Evolutionary conservation across 2,888 invertebrate genomes (phyloP).

Genomic region (Hemicrepidius hirtus): DNA sequence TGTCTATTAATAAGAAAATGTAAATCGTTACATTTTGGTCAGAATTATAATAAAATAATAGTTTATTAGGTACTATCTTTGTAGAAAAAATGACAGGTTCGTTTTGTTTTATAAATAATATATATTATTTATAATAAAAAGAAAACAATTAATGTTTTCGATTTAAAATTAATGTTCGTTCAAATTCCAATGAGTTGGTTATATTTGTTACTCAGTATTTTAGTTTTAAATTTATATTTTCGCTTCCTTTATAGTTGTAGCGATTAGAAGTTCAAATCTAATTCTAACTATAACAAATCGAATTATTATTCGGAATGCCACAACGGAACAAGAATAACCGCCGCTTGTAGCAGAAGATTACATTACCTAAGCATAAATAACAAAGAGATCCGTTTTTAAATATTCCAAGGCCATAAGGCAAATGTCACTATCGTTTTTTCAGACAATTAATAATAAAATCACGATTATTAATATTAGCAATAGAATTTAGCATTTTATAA

Average conservation of each 20-base stretch:
- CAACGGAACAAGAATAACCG: slow-evolving; percentile 35
- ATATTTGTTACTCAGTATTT: slow-evolving; percentile 24
- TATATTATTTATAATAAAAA: slow-evolving; percentile 25
- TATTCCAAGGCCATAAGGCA: slow-evolving; percentile 47
- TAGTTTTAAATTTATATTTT: slow-evolving; percentile 39
- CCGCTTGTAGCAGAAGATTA: slow-evolving; percentile 37
- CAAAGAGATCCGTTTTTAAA: slow-evolving; percentile 47
- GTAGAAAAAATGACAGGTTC: not conserved
- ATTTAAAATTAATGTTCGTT: slow-evolving; percentile 34
- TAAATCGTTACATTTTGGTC: no score
- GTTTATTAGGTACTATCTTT: not conserved
- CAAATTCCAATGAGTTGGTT: slow-evolving; percentile 24
- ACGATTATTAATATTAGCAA: slow-evolving; percentile 48
- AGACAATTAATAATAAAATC: slow-evolving; percentile 49
- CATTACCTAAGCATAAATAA: slow-evolving; percentile 47
- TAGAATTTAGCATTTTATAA: slow-evolving; percentile 49
- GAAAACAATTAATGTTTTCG: slow-evolving; percentile 28
- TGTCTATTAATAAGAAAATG: no score
- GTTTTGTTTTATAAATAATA: slow-evolving; percentile 3
- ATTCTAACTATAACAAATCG: slow-evolving; percentile 46
- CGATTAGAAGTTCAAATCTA: slow-evolving; percentile 45
- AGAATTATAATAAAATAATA: no score
- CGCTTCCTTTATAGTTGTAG: slow-evolving; percentile 41
- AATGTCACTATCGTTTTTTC: slow-evolving; percentile 49
- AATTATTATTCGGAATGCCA: slow-evolving; percentile 45